phyloP scores from a whole-genome alignment of 2,113 vertebrate species.

The Mormyrus lacerda region DNA sequence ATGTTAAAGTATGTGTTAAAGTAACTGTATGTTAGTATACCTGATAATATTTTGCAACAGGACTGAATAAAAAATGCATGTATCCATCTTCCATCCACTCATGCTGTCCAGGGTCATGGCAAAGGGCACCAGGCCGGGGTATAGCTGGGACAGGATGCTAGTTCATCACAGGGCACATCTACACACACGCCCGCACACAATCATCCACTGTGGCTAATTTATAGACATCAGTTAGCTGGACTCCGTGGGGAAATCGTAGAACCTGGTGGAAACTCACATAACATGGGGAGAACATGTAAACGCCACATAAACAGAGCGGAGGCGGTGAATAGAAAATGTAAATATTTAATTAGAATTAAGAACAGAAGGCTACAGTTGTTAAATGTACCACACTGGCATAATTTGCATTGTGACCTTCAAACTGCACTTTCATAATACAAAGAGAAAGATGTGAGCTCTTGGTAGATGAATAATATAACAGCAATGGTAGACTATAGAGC shows the following conservation, averaged over 20 bases:
- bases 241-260: background rate
- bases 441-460: background rate
- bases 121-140: background rate
- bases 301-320: background rate
- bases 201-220: background rate
- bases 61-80: background rate
- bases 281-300: background rate
- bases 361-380: background rate
- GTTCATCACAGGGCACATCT: background rate
- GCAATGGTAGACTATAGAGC: background rate
- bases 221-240: background rate
- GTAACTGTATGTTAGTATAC: too few relatives aligned
- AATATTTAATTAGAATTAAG: conserved; percentile 12
- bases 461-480: background rate
- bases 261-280: background rate
- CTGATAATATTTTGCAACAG: background rate
- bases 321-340: conserved; percentile 22
- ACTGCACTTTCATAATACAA: background rate
- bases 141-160: background rate
- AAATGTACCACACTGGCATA: background rate
- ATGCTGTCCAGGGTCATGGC: background rate
- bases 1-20: background rate
- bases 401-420: conserved; percentile 7
- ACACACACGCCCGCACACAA: background rate
- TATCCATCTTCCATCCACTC: background rate